Conservation (phyloP, 2,888 invertebrate genomes). For the Boloria euphrosyne region DNA sequence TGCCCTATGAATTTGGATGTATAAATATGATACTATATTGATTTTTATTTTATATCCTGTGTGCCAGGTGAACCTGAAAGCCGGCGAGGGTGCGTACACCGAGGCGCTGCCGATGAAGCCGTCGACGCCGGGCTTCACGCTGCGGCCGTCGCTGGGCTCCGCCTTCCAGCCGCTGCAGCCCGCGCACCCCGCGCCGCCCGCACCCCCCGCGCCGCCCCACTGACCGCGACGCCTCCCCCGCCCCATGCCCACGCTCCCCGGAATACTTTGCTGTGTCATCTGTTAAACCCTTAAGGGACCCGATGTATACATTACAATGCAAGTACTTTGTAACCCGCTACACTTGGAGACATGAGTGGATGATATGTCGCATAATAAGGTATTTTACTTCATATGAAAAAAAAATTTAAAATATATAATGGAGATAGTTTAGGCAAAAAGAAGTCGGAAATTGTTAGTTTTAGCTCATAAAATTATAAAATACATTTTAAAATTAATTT, state of each 20-base stretch:
- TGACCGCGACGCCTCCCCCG: slow-evolving; percentile 25
- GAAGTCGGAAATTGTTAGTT: too few relatives aligned
- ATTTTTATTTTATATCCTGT: background rate
- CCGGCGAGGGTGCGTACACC: slow-evolving; percentile 67
- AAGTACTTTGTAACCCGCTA: too few relatives aligned
- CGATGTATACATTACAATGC: too few relatives aligned
- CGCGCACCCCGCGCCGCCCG: slow-evolving; percentile 42
- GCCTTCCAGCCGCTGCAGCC: slow-evolving; percentile 89
- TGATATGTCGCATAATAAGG: too few relatives aligned
- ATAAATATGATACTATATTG: background rate
- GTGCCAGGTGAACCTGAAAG: slow-evolving; percentile 84
- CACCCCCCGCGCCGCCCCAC: slow-evolving; percentile 41
- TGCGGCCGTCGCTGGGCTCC: slow-evolving; percentile 90
- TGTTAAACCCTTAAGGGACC: background rate
- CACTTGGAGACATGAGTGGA: too few relatives aligned
- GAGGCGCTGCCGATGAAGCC: slow-evolving; percentile 82
- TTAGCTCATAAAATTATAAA: too few relatives aligned
- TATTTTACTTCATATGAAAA: too few relatives aligned
- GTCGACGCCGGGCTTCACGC: slow-evolving; percentile 85
- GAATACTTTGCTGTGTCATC: slow-evolving; percentile 1
- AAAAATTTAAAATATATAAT: too few relatives aligned
- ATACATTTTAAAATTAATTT: too few relatives aligned
- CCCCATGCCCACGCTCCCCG: slow-evolving; percentile 29
- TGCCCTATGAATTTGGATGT: too few relatives aligned
- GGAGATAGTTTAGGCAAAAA: too few relatives aligned